Evolutionary conservation across 1,140 invertebrate species (phyloP).

Genomic region (Halictus rubicundus): DNA sequence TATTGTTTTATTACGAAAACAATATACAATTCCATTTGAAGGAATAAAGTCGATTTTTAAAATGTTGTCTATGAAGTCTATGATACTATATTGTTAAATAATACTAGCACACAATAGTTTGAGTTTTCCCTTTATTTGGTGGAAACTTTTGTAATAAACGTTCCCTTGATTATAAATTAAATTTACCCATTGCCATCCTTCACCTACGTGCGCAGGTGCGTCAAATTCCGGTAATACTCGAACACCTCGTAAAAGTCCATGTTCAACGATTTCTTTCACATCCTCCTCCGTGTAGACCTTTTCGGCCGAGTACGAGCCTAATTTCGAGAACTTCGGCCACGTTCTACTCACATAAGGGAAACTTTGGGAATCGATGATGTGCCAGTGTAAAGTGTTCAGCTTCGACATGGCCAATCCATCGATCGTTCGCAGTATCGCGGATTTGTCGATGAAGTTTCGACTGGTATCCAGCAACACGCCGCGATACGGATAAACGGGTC

Average conservation of each 20-base stretch:
- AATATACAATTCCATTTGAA: too few species aligned
- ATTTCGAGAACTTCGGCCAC: conserved; percentile 85
- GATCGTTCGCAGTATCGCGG: conserved; percentile 86
- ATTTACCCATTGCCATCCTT: conserved; percentile 90
- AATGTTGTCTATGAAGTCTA: too few species aligned
- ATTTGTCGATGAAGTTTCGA: conserved; percentile 86
- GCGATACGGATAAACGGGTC: conserved; percentile 87
- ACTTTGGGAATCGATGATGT: conserved; percentile 93
- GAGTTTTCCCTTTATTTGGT: too few species aligned
- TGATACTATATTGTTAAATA: too few species aligned
- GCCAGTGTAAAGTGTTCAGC: conserved; percentile 93
- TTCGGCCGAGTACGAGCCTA: conserved; percentile 86
- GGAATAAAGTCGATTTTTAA: too few species aligned
- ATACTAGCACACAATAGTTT: too few species aligned
- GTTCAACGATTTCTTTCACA: conserved; percentile 84
- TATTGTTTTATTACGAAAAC: too few species aligned
- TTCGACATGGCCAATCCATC: conserved; percentile 91
- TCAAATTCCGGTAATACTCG: conserved; percentile 92
- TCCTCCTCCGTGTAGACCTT: conserved; percentile 83
- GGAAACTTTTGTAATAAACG: too few species aligned
- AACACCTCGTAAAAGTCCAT: conserved; percentile 87
- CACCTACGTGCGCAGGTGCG: conserved; percentile 92
- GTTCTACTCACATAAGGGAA: conserved; percentile 89
- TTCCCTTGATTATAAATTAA: too few species aligned
- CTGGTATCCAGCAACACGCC: conserved; percentile 90